Percentiles rank a stretch among this genome's conserved stretches.
Evolutionary conservation across 92 coral and sea anemone species (phyloP).

Genomic region (Epizoanthus illoricatus): DNA sequence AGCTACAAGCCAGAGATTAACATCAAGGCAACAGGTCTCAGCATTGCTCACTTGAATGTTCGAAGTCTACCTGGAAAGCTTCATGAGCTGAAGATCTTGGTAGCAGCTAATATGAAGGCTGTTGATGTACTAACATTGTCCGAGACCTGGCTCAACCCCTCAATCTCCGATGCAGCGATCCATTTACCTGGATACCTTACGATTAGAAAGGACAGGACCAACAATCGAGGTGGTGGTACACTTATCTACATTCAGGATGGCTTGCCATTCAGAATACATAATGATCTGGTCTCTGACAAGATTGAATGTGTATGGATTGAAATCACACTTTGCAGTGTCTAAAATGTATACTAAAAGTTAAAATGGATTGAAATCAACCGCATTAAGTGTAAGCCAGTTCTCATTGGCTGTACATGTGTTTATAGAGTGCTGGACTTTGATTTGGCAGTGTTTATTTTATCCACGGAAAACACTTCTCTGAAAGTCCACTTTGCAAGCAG

Average conservation of each 20-base stretch:
- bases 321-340: no score
- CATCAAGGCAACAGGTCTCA: background rate
- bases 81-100: no score
- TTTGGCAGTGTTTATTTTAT: constrained; percentile 1
- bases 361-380: constrained; percentile 1
- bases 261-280: background rate
- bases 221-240: constrained; percentile 6
- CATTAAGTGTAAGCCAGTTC: background rate
- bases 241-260: background rate
- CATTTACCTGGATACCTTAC: background rate
- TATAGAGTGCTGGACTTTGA: background rate
- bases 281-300: background rate
- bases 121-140: constrained; percentile 1
- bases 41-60: background rate
- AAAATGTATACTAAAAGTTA: no score
- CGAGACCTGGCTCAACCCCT: background rate
- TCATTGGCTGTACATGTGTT: background rate
- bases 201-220: background rate
- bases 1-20: background rate
- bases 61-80: background rate
- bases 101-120: background rate
- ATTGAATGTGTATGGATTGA: background rate
- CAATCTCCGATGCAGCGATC: background rate
- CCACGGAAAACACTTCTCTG: background rate
- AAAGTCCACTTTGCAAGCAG: background rate